phyloP scores from a whole-genome alignment of 2,797 vertebrate species.

The Anabas testudineus region DNA sequence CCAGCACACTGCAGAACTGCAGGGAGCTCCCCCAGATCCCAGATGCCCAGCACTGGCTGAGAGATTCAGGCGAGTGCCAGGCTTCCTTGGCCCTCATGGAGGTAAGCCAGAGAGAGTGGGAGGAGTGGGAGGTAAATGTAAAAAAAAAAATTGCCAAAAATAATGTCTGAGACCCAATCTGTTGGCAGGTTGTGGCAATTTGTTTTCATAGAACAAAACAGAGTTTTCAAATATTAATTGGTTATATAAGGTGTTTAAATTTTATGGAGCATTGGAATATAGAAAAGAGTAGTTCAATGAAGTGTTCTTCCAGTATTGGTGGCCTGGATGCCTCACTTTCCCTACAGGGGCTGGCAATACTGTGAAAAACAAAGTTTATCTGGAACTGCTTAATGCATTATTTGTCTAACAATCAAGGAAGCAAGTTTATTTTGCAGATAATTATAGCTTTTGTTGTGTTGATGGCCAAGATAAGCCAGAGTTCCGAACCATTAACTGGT shows the following conservation, averaged over 20 bases:
- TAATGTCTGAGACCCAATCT: constrained; percentile 69
- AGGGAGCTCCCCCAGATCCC: constrained; percentile 85
- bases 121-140: constrained; percentile 63
- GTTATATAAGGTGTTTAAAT: constrained; percentile 65
- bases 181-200: constrained; percentile 41
- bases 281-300: constrained; percentile 36
- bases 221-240: constrained; percentile 56
- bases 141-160: constrained; percentile 70
- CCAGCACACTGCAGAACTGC: constrained; percentile 80
- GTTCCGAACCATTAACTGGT: constrained; percentile 79
- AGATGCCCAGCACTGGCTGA: constrained; percentile 84
- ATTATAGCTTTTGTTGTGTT: constrained; percentile 82
- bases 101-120: constrained; percentile 71
- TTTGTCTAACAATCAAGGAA: constrained; percentile 83
- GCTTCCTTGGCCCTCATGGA: constrained; percentile 80
- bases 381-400: constrained; percentile 83
- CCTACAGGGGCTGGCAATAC: constrained; percentile 44
- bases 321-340: constrained; percentile 52
- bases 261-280: constrained; percentile 50
- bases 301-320: constrained; percentile 47
- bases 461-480: constrained; percentile 81
- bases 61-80: constrained; percentile 82
- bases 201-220: constrained; percentile 51
- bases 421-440: constrained; percentile 82
- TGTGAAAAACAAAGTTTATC: constrained; percentile 73